Conservation (phyloP, 2,888 invertebrate species). For the Apoda limacodes region DNA sequence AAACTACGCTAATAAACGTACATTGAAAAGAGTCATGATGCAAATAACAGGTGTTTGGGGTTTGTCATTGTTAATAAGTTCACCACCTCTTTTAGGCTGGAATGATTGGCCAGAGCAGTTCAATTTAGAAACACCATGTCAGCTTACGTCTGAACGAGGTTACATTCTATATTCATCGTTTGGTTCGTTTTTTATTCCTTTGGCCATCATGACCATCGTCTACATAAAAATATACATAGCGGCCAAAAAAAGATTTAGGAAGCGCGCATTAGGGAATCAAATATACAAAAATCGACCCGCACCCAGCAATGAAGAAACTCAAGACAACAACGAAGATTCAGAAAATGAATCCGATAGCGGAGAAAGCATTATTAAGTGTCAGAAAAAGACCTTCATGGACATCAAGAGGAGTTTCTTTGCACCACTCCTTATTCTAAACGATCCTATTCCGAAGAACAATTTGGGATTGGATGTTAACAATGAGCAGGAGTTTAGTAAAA, state of each 20-base stretch:
- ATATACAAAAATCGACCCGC: conserved; percentile 75
- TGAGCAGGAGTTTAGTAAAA: too few species aligned
- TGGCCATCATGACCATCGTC: conserved; percentile 95
- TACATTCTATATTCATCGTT: conserved; percentile 93
- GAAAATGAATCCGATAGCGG: conserved; percentile 71
- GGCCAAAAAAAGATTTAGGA: conserved; percentile 85
- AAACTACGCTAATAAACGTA: conserved; percentile 93
- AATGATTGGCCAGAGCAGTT: conserved; percentile 94
- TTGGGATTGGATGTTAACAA: too few species aligned
- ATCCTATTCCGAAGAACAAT: too few species aligned
- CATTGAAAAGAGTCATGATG: conserved; percentile 85
- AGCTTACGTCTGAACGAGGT: conserved; percentile 87
- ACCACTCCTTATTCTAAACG: conserved; percentile 36
- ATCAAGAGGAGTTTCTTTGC: conserved; percentile 60
- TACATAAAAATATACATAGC: conserved; percentile 97
- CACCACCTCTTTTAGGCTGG: conserved; percentile 92
- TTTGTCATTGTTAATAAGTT: conserved; percentile 86
- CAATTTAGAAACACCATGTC: conserved; percentile 81
- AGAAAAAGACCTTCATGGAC: conserved; percentile 83
- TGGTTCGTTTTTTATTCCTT: conserved; percentile 95
- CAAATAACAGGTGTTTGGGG: conserved; percentile 91
- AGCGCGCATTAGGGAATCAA: conserved; percentile 86
- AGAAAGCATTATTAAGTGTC: conserved; percentile 67
- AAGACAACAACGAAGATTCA: conserved; percentile 77
- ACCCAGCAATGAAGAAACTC: conserved; percentile 54